These are phyloP conservation scores for Choloepus hoffmanni DNA, from an alignment of 2,113 vertebrate species.

Conservation along the genomic window DNA sequence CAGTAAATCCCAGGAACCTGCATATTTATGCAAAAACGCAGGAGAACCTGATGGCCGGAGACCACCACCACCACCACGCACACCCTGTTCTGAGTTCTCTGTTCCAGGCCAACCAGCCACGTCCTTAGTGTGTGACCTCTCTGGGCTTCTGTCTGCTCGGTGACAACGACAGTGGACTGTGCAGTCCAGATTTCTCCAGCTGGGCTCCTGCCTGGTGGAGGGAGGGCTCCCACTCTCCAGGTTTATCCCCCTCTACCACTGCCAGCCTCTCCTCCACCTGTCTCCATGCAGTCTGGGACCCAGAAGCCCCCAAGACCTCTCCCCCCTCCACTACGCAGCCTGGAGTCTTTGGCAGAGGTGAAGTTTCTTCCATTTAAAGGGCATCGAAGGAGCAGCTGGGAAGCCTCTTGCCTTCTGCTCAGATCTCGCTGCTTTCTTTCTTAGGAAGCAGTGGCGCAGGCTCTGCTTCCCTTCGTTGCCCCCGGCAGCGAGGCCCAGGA, in stretches of 20 bases:
- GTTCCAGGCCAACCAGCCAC: neutral
- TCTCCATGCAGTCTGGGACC: neutral
- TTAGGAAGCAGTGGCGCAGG: rapidly evolving
- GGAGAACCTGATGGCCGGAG: no score
- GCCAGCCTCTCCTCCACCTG: neutral
- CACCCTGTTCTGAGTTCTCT: neutral
- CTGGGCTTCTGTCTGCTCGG: neutral
- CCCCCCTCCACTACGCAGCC: rapidly evolving
- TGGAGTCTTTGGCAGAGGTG: neutral
- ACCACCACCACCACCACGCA: neutral
- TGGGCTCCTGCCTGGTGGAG: neutral
- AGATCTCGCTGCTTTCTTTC: neutral
- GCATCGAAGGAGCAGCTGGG: neutral
- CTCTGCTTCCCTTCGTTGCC: neutral
- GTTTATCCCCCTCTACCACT: no score
- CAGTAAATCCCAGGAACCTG: neutral
- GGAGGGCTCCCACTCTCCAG: rapidly evolving
- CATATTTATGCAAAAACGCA: neutral
- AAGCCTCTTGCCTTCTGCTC: neutral
- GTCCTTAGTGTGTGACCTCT: neutral
- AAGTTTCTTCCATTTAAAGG: neutral
- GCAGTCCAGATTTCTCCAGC: neutral
- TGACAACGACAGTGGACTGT: neutral
- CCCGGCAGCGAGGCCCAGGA: neutral
- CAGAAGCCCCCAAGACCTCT: neutral